phyloP scores from a whole-genome alignment of 2,888 invertebrate species.

The Gerosis bhagava region DNA sequence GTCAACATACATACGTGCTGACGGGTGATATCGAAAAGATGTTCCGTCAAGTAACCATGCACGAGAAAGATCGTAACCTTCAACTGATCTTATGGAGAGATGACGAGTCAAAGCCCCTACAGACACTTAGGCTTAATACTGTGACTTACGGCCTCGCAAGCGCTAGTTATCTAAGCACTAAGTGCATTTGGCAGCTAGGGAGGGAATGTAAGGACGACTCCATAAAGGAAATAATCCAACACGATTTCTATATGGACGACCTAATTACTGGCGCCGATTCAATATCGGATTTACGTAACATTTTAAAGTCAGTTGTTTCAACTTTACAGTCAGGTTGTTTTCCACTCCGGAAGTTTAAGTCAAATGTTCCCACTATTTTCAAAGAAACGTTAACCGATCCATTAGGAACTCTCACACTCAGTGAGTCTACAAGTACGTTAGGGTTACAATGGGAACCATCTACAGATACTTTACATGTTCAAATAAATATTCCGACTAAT shows the following conservation, averaged over 20 bases:
- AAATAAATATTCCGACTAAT: not conserved
- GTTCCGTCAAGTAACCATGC: conserved; percentile 27
- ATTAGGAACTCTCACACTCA: not conserved
- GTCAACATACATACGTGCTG: conserved; percentile 28
- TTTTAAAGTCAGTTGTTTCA: not conserved
- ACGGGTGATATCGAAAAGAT: conserved; percentile 33
- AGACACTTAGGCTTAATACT: conserved; percentile 14
- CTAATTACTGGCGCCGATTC: not conserved
- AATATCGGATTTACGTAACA: not conserved
- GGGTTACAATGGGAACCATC: conserved; percentile 2
- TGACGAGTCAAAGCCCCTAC: conserved; percentile 20
- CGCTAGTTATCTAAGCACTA: conserved; percentile 24
- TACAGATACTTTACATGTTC: conserved; percentile 1
- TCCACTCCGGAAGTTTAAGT: conserved; percentile 11
- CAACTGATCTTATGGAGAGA: conserved; percentile 31
- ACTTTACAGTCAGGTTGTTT: conserved; percentile 13
- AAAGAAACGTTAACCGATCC: not conserved
- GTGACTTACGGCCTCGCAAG: conserved; percentile 25
- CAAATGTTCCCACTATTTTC: conserved; percentile 17
- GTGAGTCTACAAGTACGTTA: conserved; percentile 2
- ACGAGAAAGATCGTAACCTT: conserved; percentile 19
- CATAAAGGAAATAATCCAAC: conserved; percentile 11
- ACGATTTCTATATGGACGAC: conserved; percentile 10
- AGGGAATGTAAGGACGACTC: conserved; percentile 19
- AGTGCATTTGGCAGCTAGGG: conserved; percentile 23